Conservation (phyloP, 1,140 invertebrate genomes). For the Drosophila sp. region DNA sequence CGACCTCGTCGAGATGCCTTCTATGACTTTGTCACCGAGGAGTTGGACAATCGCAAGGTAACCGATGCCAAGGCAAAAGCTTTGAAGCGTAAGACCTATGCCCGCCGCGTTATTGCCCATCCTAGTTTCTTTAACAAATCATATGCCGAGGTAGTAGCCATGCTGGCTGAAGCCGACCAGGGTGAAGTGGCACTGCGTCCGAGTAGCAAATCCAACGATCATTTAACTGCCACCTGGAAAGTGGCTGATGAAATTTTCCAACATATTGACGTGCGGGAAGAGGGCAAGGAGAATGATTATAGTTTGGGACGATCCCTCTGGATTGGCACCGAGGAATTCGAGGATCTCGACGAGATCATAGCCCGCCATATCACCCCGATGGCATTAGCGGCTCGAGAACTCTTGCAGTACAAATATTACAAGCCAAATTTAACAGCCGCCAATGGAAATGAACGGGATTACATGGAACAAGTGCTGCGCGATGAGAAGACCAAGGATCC, state of each 20-base stretch:
- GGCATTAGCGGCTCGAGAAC: constrained; percentile 95
- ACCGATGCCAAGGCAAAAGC: constrained; percentile 91
- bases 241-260: constrained; percentile 96
- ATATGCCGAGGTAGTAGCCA: constrained; percentile 95
- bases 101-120: constrained; percentile 98
- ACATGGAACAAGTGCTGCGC: constrained; percentile 93
- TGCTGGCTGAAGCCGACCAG: constrained; percentile 96
- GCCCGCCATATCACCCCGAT: constrained; percentile 98
- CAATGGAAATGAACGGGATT: constrained; percentile 86
- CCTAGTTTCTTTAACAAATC: constrained; percentile 98
- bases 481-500: constrained; percentile 94
- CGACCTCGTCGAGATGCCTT: constrained; percentile 94
- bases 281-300: constrained; percentile 98
- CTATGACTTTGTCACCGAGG: constrained; percentile 95
- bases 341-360: constrained; percentile 99
- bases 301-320: constrained; percentile 93
- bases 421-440: constrained; percentile 87
- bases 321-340: constrained; percentile 96
- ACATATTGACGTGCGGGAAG: constrained; percentile 97
- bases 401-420: constrained; percentile 96
- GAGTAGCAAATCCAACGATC: constrained; percentile 97
- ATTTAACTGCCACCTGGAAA: constrained; percentile 99
- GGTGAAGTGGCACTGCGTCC: constrained; percentile 98
- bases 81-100: constrained; percentile 89
- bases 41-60: constrained; percentile 89